Conservation (phyloP, 2,113 vertebrate genomes). For the Mellivora capensis region DNA sequence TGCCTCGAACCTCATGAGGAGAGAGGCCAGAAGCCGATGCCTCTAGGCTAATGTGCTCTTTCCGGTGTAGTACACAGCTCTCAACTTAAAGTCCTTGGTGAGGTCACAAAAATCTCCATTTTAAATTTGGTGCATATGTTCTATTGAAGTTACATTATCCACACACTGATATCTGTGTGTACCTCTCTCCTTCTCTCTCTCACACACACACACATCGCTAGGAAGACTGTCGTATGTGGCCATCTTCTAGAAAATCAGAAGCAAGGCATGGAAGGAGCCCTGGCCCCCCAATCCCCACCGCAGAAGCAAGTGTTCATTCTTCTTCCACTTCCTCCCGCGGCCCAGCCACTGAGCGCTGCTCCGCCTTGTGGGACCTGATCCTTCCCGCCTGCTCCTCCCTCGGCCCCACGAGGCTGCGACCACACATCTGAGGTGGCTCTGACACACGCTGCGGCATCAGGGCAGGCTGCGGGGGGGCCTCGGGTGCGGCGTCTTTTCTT, state of each 20-base stretch:
- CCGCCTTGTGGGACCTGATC: background rate
- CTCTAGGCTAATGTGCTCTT: background rate
- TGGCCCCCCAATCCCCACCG: rapidly evolving
- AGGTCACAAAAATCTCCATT: background rate
- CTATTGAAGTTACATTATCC: background rate
- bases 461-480: background rate
- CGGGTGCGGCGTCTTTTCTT: background rate
- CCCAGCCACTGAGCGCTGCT: rapidly evolving
- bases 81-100: background rate
- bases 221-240: background rate
- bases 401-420: rapidly evolving
- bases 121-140: background rate
- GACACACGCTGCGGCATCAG: background rate
- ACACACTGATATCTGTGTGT: background rate
- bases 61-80: background rate
- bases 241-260: background rate
- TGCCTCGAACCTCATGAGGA: background rate
- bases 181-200: background rate
- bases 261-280: background rate
- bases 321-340: too few relatives aligned
- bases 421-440: background rate
- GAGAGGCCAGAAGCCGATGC: background rate
- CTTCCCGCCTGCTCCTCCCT: rapidly evolving
- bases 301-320: background rate
- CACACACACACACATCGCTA: background rate